Percentiles rank a stretch among this genome's conserved stretches.
These are phyloP conservation scores for Scartelaos histophorus DNA, from an alignment of 2,113 vertebrate species.

Conservation along the genomic window DNA sequence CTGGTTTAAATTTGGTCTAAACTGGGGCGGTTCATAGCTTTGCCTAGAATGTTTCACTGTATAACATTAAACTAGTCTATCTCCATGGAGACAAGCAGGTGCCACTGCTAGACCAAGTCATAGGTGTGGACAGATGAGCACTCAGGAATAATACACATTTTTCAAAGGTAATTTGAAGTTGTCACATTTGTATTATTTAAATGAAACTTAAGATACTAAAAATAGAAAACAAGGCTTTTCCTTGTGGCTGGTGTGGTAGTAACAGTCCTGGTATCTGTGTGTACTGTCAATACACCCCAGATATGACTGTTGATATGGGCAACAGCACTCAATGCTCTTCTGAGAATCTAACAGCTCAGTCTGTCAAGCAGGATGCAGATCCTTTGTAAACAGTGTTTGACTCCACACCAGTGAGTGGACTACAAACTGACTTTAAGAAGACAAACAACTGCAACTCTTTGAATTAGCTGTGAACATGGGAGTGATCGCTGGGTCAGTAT, in stretches of 20 bases:
- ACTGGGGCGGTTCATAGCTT: too few relatives aligned
- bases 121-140: too few relatives aligned
- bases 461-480: slow-evolving; percentile 19
- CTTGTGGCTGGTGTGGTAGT: background rate
- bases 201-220: background rate
- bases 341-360: background rate
- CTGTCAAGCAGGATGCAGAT: background rate
- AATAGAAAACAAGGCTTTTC: background rate
- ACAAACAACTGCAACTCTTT: background rate
- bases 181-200: background rate
- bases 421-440: background rate
- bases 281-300: background rate
- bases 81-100: too few relatives aligned
- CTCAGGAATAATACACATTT: too few relatives aligned
- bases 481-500: slow-evolving; percentile 60
- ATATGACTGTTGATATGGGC: slow-evolving; percentile 1
- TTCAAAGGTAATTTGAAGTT: too few relatives aligned
- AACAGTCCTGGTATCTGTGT: background rate
- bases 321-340: background rate
- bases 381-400: background rate
- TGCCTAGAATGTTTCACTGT: too few relatives aligned
- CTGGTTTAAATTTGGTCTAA: background rate
- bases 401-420: background rate
- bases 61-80: too few relatives aligned
- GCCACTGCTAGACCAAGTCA: too few relatives aligned